Conservation (phyloP, 2,113 vertebrate genomes). For the Etia nguti region DNA sequence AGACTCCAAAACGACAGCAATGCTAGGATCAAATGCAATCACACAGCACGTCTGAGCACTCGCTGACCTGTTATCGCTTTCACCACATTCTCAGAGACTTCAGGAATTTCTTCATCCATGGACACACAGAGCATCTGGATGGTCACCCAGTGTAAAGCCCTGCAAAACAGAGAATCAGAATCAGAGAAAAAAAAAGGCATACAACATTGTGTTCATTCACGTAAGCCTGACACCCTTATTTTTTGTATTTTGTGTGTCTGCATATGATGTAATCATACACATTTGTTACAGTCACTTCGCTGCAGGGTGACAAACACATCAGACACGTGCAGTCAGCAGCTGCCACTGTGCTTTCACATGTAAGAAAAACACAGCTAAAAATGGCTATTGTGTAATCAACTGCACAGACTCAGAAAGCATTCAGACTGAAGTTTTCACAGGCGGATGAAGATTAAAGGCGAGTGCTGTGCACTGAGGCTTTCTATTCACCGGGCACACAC, state of each 20-base stretch:
- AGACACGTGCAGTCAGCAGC: not conserved
- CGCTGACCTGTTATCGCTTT: conserved; percentile 93
- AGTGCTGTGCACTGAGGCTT: not conserved
- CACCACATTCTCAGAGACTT: conserved; percentile 93
- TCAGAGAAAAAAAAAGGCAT: accelerated
- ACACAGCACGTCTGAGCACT: accelerated
- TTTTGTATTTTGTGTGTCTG: not conserved
- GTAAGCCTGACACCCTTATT: not conserved
- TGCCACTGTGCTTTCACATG: not conserved
- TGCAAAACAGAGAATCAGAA: conserved; percentile 41
- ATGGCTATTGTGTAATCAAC: not conserved
- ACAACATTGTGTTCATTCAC: not conserved
- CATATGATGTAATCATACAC: not conserved
- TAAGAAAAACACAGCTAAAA: not conserved
- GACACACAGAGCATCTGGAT: conserved; percentile 95
- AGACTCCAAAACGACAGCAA: not conserved
- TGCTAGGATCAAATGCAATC: not conserved
- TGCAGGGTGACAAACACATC: not conserved
- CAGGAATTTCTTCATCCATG: conserved; percentile 90
- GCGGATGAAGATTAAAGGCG: not conserved
- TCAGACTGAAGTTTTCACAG: not conserved
- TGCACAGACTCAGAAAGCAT: not conserved
- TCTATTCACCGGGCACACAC: not conserved
- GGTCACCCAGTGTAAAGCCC: conserved; percentile 94
- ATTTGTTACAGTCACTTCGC: not conserved